Base-by-base conservation (phyloP, 2,888 invertebrate genomes). In the Polylopha cassiicola region DNA sequence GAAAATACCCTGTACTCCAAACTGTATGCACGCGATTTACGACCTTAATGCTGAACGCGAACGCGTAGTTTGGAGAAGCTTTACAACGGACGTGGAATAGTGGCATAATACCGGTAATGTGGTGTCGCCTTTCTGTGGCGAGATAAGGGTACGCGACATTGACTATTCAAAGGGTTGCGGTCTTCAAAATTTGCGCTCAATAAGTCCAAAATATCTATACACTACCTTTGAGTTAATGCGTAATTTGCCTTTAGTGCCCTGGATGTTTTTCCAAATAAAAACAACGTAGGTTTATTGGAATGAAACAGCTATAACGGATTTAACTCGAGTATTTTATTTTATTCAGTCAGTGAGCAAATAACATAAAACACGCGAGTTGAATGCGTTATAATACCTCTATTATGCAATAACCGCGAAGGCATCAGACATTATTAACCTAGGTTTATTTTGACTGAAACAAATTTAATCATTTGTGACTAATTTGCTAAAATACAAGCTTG, bases 151-250 rank as follows among this genome's bases (percentile, higher is more conserved):
- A 77, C 76, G 80, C 84, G 84, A 82, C 82, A 84, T 84, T 82
- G 84, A 82, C 82, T 85, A 84, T 85, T 84, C 84, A 85, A 85
- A 85, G 84, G 82, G 84, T 74, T 82, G 84, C 65, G 82, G 84
- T 82, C 80, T 71, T 80, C 80, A 79, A 82, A 84, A 85, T 84
- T 84, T 79, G 76, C 78, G 81, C 80, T 81, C 84, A 80, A 84
- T 84, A 84, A 79, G 72, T 76, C 60, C 67, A 67, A 74, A 79
- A 79, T 79, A 79, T 71, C 73, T 73, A 65, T 52, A 58, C 60
- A 63, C 51, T 56, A 71, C 65, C 66, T 73, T 66, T 65, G 62
- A 59, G 57, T 65, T 60, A 58, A 64, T 64, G 66, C 61, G 59
- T 54, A 57, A 64, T 64, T 72, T 65, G 61, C 51, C 51, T 46